Conservation (phyloP, 2,797 vertebrate genomes). For the Peromyscus nudipes region DNA sequence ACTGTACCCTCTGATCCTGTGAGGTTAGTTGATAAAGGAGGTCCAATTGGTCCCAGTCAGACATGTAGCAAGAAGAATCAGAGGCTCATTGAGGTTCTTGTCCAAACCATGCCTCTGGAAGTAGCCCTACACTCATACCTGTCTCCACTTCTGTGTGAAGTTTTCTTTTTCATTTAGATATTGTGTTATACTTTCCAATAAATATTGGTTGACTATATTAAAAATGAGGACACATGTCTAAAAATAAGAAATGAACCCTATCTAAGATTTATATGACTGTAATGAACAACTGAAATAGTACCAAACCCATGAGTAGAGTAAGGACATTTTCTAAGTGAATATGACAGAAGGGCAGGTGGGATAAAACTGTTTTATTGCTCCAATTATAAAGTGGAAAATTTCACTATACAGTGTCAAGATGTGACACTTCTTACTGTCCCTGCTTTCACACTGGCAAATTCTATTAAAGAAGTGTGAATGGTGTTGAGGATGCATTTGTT, state of each 20-base stretch:
- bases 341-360: neutral
- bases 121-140: neutral
- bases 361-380: neutral
- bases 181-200: neutral
- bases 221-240: neutral
- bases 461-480: slow-evolving; percentile 29
- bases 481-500: neutral
- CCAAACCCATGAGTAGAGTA: neutral
- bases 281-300: neutral
- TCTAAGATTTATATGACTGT: neutral
- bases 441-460: neutral
- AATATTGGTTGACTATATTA: neutral
- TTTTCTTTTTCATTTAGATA: neutral
- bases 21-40: slow-evolving; percentile 35
- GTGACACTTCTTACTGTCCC: neutral
- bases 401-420: neutral
- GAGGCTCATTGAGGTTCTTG: slow-evolving; percentile 21
- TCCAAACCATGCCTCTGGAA: slow-evolving; percentile 23
- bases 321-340: neutral
- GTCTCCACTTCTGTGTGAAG: neutral
- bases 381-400: neutral
- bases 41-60: neutral
- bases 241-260: neutral
- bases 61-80: slow-evolving; percentile 56
- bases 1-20: neutral